Conservation (phyloP, 23 tunicate species). For the Pegea sp. region DNA sequence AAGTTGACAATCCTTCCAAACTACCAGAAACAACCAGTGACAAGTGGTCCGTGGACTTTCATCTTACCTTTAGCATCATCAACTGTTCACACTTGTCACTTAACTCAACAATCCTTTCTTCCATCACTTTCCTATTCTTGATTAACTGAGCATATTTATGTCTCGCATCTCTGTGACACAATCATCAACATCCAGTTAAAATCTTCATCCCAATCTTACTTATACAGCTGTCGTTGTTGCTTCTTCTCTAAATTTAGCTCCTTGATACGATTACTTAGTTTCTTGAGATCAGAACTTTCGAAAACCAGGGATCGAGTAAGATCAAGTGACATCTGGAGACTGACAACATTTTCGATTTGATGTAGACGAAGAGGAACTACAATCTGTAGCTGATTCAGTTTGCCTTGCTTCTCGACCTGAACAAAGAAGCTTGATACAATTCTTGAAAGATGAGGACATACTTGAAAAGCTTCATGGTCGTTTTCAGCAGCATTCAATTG, state of each 20-base stretch:
- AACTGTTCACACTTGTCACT: constrained; percentile 89
- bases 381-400: constrained; percentile 83
- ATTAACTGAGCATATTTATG: constrained; percentile 83
- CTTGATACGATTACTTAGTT: constrained; percentile 66
- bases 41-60: neutral
- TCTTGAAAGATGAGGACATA: neutral
- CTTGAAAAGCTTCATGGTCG: constrained; percentile 91
- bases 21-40: constrained; percentile 5
- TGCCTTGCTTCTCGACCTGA: constrained; percentile 97
- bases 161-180: constrained; percentile 31
- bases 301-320: constrained; percentile 53
- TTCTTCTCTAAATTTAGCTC: constrained; percentile 71
- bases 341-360: constrained; percentile 74
- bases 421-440: neutral
- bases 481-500: constrained; percentile 77
- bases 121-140: constrained; percentile 80
- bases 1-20: constrained; percentile 91
- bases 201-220: constrained; percentile 11
- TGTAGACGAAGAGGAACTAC: constrained; percentile 84
- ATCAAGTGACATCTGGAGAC: constrained; percentile 43
- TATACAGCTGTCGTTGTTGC: constrained; percentile 54
- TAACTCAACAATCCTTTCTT: constrained; percentile 35
- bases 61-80: constrained; percentile 87
- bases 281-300: constrained; percentile 37
- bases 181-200: neutral